These are phyloP conservation scores for Chymomyza amoena DNA, from an alignment of 2,888 invertebrate genomes.

Conservation along the genomic window DNA sequence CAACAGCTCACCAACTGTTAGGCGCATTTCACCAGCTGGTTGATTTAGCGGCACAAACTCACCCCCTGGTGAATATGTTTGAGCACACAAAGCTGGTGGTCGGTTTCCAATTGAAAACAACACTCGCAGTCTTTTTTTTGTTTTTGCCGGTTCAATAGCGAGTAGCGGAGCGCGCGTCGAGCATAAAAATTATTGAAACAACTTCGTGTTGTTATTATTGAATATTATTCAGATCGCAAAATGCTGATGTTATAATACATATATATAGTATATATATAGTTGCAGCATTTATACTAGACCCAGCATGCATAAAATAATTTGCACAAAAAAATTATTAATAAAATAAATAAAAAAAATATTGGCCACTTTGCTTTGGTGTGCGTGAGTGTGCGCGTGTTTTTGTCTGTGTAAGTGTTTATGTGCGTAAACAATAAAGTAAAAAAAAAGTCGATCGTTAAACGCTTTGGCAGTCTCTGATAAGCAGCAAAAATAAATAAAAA, in stretches of 20 bases:
- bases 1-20: no score
- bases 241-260: not conserved
- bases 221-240: not conserved
- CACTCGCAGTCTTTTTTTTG: not conserved
- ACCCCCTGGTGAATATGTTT: not conserved
- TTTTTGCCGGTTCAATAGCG: not conserved
- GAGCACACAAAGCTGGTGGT: not conserved
- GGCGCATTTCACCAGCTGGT: not conserved
- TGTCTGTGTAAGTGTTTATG: not conserved
- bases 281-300: not conserved
- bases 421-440: not conserved
- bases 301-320: not conserved
- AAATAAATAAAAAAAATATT: not conserved
- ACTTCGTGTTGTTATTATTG: not conserved
- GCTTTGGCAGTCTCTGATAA: slow-evolving; percentile 37
- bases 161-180: not conserved
- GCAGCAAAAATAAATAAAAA: not conserved
- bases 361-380: not conserved
- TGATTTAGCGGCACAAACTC: not conserved
- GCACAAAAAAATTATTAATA: not conserved
- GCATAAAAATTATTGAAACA: not conserved
- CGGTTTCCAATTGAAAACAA: not conserved
- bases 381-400: not conserved
- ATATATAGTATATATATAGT: not conserved
- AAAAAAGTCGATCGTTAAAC: not conserved